These are phyloP conservation scores for Timandra comae DNA, from an alignment of 2,888 invertebrate genomes.

Conservation along the genomic window DNA sequence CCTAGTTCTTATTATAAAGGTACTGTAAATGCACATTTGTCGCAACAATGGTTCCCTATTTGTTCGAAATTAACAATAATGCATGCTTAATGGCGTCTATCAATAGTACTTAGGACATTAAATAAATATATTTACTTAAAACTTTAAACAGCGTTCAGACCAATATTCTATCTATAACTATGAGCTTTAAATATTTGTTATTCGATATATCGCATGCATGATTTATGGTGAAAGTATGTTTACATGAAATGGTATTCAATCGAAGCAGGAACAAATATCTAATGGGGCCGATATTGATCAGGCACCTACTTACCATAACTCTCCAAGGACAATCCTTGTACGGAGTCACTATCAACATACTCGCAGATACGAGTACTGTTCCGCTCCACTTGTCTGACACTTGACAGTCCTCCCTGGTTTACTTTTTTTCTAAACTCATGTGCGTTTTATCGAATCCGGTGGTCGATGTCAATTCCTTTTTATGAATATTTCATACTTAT, in stretches of 20 bases:
- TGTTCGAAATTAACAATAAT: slow-evolving; percentile 12
- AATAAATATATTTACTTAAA: slow-evolving; percentile 1
- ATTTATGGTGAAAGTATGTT: no score
- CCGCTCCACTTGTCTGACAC: slow-evolving; percentile 35
- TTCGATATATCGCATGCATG: no score
- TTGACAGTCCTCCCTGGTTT: slow-evolving; percentile 39
- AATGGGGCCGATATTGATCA: slow-evolving; percentile 44
- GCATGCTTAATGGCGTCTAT: slow-evolving; percentile 16
- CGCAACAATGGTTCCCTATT: slow-evolving; percentile 34
- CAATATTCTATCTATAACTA: slow-evolving; percentile 53
- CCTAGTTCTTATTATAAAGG: slow-evolving; percentile 51
- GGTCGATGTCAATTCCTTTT: slow-evolving; percentile 50
- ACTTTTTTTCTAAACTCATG: slow-evolving; percentile 36
- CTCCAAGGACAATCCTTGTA: slow-evolving; percentile 38
- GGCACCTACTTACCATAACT: slow-evolving; percentile 26
- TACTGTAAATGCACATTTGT: slow-evolving; percentile 42
- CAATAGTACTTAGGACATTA: slow-evolving; percentile 14
- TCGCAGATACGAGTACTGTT: slow-evolving; percentile 21
- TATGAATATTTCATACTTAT: slow-evolving; percentile 71
- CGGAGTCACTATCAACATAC: slow-evolving; percentile 21
- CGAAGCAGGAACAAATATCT: slow-evolving; percentile 40
- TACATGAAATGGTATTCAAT: neutral
- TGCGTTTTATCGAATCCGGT: slow-evolving; percentile 42
- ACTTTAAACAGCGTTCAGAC: neutral
- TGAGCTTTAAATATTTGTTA: slow-evolving; percentile 39